Evolutionary conservation across 2,113 vertebrate genomes (phyloP), one percentile per base, ranked within the genome.

Genomic region (Oreotrochilus melanogaster): DNA sequence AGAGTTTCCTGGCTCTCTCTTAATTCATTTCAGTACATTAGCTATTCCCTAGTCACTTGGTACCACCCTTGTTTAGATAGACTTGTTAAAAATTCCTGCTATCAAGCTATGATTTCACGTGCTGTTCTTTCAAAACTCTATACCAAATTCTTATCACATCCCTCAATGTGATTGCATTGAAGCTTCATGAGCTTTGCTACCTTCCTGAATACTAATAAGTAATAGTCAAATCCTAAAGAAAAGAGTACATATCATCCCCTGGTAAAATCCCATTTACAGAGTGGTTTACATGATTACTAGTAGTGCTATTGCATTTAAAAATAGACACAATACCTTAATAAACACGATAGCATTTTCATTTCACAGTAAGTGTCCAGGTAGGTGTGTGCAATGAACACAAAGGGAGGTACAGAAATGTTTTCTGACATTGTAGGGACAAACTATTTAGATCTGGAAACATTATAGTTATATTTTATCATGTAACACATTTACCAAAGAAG

Each of bases 31-130:
- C 31, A 74, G 47, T 53, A 66, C n/a, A 30, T 78, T 51, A 90
- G 88, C 30, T 82, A 81, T 67, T 95, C 93, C 70, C 57, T 18
- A 80, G 64, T 7, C 78, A 89, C 60, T 54, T 45, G 70, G 51
- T 95, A 90, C 66, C 86, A 90, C 75, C 43, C 66, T 74, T 93
- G 60, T 85, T 92, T 78, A 86, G 69, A 81, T 8, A 78, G 88
- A 73, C 65, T 61, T 47, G 17, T 70, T 84, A 92, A 73, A 58
- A 87, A 80, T 56, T 81, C 19, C 78, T 93, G 54, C 69, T 84
- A 87, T 87, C 86, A 76, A 65, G 31, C 22, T 54, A 42, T 11
- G 18, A 78, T 73, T 93, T 76, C 35, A 80, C 7, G 2, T 51
- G 60, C 14, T 14, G 17, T 50, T 80, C 58, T 87, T 92, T 69